A percentile compares a stretch with the other conserved stretches of the same genome.
These are phyloP conservation scores for Hyperoplus immaculatus DNA, from an alignment of 2,797 vertebrate species.

Conservation along the genomic window DNA sequence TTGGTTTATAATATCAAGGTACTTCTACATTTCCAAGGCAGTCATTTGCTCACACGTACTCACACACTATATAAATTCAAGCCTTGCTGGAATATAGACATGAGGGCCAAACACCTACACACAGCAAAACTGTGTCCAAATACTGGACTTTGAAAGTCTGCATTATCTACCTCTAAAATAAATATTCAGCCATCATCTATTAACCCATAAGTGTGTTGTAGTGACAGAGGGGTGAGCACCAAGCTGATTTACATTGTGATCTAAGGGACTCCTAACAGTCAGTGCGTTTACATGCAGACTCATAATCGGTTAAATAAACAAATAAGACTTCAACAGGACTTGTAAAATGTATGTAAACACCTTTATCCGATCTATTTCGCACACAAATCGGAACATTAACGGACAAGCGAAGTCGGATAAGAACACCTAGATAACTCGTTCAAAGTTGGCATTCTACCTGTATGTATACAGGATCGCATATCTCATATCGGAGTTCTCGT, in stretches of 20 bases:
- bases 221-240: background rate
- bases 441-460: too few species aligned
- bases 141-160: slow-evolving; percentile 47
- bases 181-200: slow-evolving; percentile 36
- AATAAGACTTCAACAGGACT: too few species aligned
- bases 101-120: background rate
- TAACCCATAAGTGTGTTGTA: slow-evolving; percentile 1
- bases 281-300: too few species aligned
- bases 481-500: too few species aligned
- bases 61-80: background rate
- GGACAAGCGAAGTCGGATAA: too few species aligned
- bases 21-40: background rate
- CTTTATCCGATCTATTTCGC: too few species aligned
- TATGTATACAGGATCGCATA: too few species aligned
- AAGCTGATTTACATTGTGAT: background rate
- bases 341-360: too few species aligned
- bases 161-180: slow-evolving; percentile 29
- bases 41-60: background rate
- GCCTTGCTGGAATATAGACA: background rate
- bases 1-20: background rate
- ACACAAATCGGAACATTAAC: too few species aligned
- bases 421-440: too few species aligned
- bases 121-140: background rate
- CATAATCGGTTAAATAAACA: too few species aligned
- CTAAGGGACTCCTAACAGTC: background rate